phyloP scores from a whole-genome alignment of 2,888 invertebrate species.

The Aphodius sticticus region DNA sequence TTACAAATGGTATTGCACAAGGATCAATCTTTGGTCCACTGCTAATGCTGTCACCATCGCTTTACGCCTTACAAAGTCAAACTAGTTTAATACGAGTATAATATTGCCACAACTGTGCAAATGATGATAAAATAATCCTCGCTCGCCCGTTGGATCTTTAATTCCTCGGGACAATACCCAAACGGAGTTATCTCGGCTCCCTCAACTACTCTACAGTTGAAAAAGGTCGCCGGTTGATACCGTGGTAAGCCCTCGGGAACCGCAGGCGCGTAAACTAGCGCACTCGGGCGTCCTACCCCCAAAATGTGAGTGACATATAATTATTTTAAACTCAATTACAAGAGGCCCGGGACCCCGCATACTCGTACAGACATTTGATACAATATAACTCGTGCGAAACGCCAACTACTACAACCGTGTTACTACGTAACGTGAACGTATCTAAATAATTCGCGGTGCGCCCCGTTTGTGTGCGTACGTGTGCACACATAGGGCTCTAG shows the following conservation, averaged over 20 bases:
- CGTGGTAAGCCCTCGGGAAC: neutral
- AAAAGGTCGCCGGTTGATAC: neutral
- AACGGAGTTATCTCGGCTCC: neutral
- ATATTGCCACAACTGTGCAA: neutral
- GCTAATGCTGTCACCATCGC: no score
- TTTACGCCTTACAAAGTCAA: no score
- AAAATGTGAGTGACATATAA: slow-evolving; percentile 39
- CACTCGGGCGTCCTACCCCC: slow-evolving; percentile 16
- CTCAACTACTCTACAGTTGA: neutral
- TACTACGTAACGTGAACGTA: neutral
- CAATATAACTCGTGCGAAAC: slow-evolving; percentile 31
- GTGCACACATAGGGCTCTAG: neutral
- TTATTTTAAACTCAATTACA: slow-evolving; percentile 40
- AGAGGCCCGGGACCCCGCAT: slow-evolving; percentile 28
- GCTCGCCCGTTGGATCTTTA: neutral
- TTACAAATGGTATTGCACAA: no score
- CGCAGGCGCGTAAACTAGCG: neutral
- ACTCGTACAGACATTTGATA: slow-evolving; percentile 34
- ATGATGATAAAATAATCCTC: neutral
- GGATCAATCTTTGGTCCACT: no score
- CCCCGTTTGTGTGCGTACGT: neutral
- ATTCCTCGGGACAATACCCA: neutral
- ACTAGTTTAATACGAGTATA: neutral
- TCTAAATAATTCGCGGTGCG: neutral
- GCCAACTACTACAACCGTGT: neutral